Base-by-base conservation (phyloP, 2,113 vertebrate species). In the Epinephelus fuscoguttatus region DNA sequence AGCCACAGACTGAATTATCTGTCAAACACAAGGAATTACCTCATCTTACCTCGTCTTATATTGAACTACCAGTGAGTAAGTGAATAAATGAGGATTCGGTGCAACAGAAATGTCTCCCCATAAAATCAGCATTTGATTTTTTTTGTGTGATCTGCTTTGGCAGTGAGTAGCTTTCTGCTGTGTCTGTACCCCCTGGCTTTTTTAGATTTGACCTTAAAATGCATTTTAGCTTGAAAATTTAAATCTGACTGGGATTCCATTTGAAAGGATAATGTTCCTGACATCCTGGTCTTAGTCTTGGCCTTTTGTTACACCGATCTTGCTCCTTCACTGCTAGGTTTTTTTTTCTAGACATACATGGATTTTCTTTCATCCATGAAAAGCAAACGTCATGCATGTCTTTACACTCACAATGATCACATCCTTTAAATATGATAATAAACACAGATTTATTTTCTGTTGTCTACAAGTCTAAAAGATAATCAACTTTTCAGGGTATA, bases 121-220 rank as follows among this genome's bases (percentile, higher is more conserved):
- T 14, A 49, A 1, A 70, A 62, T 42, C 55, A 52, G 40, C 14
- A 6, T 25, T 42, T 9, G 17, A 57, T 19, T 42, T 17, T 14
- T 59, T 33, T 66, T 56, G 40, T 61, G 11, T 68, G 37, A 71
- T 71, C 40, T 72, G 14, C 45, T 49, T 30, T 77, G n/a, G 42
- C 42, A 70, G n/a, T 21, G n/a, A 69, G 30, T 55, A 53, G 76
- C 82, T 80, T 52, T 19, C 52, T 57, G 75, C 37, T 73, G 18
- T 30, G 17, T 83, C 64, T 77, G 56, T 18, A 45, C 40, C 59
- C 17, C 9, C 47, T 64, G 56, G 77, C n/a, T 27, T 57, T 8
- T 27, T 60, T 59, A 60, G 30, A 55, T 19, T 52, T 53, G 17
- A 62, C 18, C 45, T 71, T 63, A 68, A 80, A 55, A 49, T 70